phyloP scores from a whole-genome alignment of 2,888 invertebrate genomes.

The Cheilosia variabilis region DNA sequence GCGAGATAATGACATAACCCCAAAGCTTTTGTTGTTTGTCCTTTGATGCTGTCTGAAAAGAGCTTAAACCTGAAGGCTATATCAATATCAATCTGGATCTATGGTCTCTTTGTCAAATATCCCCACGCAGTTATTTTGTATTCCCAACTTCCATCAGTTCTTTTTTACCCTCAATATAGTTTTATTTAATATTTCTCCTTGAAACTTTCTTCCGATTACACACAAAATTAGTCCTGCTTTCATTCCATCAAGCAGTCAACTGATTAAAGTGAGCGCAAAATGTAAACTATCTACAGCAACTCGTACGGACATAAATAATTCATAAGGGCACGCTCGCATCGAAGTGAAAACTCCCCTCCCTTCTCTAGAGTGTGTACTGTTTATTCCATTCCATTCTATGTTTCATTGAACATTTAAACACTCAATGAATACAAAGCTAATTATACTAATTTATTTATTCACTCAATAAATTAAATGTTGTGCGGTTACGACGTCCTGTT shows the following conservation, averaged over 20 bases:
- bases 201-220: not conserved
- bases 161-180: too few species aligned
- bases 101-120: too few species aligned
- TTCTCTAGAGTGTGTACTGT: not conserved
- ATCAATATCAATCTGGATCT: too few species aligned
- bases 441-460: slow-evolving; percentile 70
- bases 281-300: slow-evolving; percentile 36
- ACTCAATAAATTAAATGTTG: slow-evolving; percentile 46
- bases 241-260: slow-evolving; percentile 22
- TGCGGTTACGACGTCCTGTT: slow-evolving; percentile 39
- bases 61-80: too few species aligned
- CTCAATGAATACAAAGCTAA: slow-evolving; percentile 49
- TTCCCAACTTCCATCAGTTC: too few species aligned
- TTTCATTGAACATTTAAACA: slow-evolving; percentile 65
- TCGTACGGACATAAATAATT: slow-evolving; percentile 61
- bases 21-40: too few species aligned
- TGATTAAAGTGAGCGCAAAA: slow-evolving; percentile 37
- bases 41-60: too few species aligned
- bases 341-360: slow-evolving; percentile 10
- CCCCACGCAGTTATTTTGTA: too few species aligned
- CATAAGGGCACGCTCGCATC: slow-evolving; percentile 45
- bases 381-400: slow-evolving; percentile 35
- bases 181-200: too few species aligned
- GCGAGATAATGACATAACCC: too few species aligned
- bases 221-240: not conserved